Conservation (phyloP, 2,888 invertebrate species). For the Philaethria dido region DNA sequence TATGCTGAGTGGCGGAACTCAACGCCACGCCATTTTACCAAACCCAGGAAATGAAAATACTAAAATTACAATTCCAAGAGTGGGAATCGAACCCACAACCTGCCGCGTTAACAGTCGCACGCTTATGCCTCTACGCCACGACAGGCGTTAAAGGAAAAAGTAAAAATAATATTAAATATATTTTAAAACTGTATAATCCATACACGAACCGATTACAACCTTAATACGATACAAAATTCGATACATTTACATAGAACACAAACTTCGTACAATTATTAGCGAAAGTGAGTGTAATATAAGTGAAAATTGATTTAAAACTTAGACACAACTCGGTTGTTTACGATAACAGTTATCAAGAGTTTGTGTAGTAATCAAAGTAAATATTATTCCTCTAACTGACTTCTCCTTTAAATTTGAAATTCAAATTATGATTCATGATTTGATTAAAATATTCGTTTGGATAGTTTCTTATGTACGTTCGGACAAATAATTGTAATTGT, state of each 20-base stretch:
- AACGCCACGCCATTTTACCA: too few relatives aligned
- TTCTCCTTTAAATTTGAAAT: slow-evolving; percentile 50
- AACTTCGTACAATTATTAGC: neutral
- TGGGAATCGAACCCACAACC: too few relatives aligned
- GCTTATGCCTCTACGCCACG: too few relatives aligned
- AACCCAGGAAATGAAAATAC: too few relatives aligned
- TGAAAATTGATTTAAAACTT: slow-evolving; percentile 37
- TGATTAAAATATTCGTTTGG: slow-evolving; percentile 43
- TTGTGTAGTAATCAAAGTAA: slow-evolving; percentile 51
- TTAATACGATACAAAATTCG: too few relatives aligned
- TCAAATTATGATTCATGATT: slow-evolving; percentile 49
- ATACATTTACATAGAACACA: neutral
- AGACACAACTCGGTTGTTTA: slow-evolving; percentile 45
- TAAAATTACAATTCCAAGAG: too few relatives aligned
- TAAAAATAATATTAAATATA: too few relatives aligned
- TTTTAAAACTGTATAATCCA: too few relatives aligned
- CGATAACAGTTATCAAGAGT: slow-evolving; percentile 46
- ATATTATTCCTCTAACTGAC: slow-evolving; percentile 51
- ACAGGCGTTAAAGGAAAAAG: too few relatives aligned
- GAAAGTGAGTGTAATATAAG: slow-evolving; percentile 24
- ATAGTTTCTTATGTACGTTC: slow-evolving; percentile 24
- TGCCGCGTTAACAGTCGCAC: too few relatives aligned
- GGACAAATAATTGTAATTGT: slow-evolving; percentile 7
- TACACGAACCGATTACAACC: neutral
- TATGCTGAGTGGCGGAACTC: too few relatives aligned